phyloP scores from a whole-genome alignment of 2,797 vertebrate species.

The Triplophysa bombifrons region DNA sequence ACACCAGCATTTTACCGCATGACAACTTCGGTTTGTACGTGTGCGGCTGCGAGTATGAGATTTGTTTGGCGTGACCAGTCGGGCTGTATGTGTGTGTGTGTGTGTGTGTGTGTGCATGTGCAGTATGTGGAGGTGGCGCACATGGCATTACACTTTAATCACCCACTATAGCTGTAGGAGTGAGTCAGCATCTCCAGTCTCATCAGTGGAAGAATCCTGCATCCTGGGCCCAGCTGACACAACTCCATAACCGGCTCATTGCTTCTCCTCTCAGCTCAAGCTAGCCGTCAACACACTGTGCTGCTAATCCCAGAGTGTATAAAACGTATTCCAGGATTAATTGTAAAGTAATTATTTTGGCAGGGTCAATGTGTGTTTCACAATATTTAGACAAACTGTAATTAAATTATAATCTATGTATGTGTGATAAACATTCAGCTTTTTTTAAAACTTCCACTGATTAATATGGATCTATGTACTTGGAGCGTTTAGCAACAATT shows the following conservation, averaged over 20 bases:
- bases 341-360: not conserved
- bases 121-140: constrained; percentile 61
- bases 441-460: not conserved
- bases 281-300: not conserved
- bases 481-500: constrained; percentile 15
- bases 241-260: constrained; percentile 46
- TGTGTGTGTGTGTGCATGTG: constrained; percentile 50
- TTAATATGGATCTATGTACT: not conserved
- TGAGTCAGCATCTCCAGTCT: constrained; percentile 64
- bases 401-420: constrained; percentile 22
- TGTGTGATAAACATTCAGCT: not conserved
- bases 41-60: constrained; percentile 35
- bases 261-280: constrained; percentile 20
- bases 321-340: not conserved
- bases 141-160: constrained; percentile 66
- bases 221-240: constrained; percentile 53
- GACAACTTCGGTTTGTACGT: constrained; percentile 28
- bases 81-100: constrained; percentile 44
- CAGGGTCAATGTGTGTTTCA: not conserved
- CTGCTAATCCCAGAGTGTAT: not conserved
- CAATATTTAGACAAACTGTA: not conserved
- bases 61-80: constrained; percentile 33
- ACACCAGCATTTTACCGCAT: not conserved
- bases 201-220: constrained; percentile 57
- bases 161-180: constrained; percentile 64